These are phyloP conservation scores for Megalops atlanticus DNA, from an alignment of 2,113 vertebrate species.

Conservation along the genomic window DNA sequence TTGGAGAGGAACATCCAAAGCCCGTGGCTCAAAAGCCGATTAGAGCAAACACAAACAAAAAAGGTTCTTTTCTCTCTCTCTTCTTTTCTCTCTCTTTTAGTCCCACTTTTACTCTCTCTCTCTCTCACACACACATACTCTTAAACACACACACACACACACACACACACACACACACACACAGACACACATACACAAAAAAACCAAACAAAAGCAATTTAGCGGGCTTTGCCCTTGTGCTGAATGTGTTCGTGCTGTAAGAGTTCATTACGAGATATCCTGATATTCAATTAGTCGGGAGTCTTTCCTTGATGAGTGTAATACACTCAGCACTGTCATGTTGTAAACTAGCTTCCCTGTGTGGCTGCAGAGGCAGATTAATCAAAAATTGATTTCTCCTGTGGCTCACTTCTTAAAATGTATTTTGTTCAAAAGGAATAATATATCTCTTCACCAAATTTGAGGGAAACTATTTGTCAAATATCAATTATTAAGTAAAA, in stretches of 20 bases:
- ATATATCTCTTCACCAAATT: neutral
- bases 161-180: neutral
- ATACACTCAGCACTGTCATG: neutral
- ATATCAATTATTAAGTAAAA: no score
- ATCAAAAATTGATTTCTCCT: neutral
- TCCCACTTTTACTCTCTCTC: neutral
- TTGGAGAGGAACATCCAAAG: neutral
- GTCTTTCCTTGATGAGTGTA: neutral
- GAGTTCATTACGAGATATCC: neutral
- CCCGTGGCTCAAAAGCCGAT: neutral
- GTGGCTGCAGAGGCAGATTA: neutral
- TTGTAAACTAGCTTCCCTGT: neutral
- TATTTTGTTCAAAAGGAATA: neutral
- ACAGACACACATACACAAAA: neutral
- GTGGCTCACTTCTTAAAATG: neutral
- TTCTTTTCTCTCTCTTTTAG: neutral
- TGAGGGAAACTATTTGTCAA: neutral
- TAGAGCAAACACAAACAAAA: conserved; percentile 11
- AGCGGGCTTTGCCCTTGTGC: neutral
- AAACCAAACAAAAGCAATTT: neutral
- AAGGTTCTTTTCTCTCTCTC: neutral
- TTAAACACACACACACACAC: neutral
- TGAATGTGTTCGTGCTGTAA: neutral
- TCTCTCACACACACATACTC: neutral
- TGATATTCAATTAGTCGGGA: neutral